Percentiles rank a stretch among this genome's conserved stretches.
phyloP scores from a whole-genome alignment of 2,888 invertebrate genomes.

The Agrotis ipsilon region DNA sequence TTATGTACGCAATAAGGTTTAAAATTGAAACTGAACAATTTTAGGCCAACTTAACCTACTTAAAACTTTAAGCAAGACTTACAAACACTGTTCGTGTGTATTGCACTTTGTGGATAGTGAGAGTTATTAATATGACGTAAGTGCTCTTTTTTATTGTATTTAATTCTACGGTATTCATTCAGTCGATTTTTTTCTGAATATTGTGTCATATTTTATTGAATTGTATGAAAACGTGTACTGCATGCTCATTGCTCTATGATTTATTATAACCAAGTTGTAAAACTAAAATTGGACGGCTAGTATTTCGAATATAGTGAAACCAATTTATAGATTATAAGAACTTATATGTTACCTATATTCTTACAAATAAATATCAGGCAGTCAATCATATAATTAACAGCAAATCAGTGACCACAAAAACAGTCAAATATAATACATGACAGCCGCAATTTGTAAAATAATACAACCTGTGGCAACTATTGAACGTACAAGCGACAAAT shows the following conservation, averaged over 20 bases:
- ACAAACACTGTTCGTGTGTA: slow-evolving; percentile 13
- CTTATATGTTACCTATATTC: no score
- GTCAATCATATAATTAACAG: background rate
- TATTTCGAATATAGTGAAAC: no score
- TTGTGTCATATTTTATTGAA: background rate
- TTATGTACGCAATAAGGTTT: background rate
- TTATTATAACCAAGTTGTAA: no score
- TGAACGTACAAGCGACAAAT: background rate
- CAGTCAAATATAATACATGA: background rate
- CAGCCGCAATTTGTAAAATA: background rate
- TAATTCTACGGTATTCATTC: background rate
- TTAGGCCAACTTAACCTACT: background rate
- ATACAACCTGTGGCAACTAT: background rate
- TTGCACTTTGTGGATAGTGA: slow-evolving; percentile 2
- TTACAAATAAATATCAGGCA: no score
- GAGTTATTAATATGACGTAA: background rate
- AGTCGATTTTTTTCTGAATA: background rate
- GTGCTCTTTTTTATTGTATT: background rate
- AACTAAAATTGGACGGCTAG: no score
- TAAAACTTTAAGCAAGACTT: background rate
- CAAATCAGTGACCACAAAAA: background rate
- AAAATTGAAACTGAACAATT: background rate
- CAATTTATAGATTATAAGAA: no score
- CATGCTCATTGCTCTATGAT: no score
- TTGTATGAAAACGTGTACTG: no score